Conservation (phyloP, 2,888 invertebrate genomes). For the Nemapogon koenigi region DNA sequence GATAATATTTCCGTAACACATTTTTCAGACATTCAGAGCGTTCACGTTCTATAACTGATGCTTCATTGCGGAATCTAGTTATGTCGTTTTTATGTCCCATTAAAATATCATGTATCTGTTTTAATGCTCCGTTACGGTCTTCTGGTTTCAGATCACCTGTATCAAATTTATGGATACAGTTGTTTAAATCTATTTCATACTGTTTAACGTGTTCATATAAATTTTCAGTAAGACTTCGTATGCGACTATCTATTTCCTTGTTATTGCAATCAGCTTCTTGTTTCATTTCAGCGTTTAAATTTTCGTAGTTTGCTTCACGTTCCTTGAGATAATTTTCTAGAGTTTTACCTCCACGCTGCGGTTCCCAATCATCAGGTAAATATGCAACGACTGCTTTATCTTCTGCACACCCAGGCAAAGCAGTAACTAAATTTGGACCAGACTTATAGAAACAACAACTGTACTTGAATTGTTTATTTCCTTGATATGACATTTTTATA, state of each 20-base stretch:
- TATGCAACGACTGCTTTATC: slow-evolving; percentile 37
- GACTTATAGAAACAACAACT: too few species aligned
- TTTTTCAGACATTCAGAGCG: slow-evolving; percentile 33
- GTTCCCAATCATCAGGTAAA: slow-evolving; percentile 37
- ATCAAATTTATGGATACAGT: slow-evolving; percentile 23
- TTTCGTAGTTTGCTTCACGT: slow-evolving; percentile 28
- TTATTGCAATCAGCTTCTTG: slow-evolving; percentile 27
- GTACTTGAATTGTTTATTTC: too few species aligned
- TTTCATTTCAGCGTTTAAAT: slow-evolving; percentile 23
- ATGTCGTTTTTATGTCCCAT: slow-evolving; percentile 18
- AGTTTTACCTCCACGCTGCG: slow-evolving; percentile 30
- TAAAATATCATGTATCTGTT: neutral
- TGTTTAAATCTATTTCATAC: slow-evolving; percentile 31
- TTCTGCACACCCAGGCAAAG: too few species aligned
- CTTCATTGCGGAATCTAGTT: slow-evolving; percentile 29
- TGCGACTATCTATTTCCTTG: slow-evolving; percentile 27
- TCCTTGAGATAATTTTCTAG: slow-evolving; percentile 36
- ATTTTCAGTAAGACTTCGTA: slow-evolving; percentile 29
- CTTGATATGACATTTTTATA: too few species aligned
- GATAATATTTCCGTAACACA: slow-evolving; percentile 35
- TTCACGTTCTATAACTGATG: slow-evolving; percentile 31
- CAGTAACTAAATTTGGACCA: too few species aligned
- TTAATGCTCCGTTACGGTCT: neutral
- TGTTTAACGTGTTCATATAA: slow-evolving; percentile 31
- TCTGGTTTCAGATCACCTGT: slow-evolving; percentile 15